phyloP scores from a whole-genome alignment of 2,888 invertebrate genomes.

The Heterodera filipjevi region DNA sequence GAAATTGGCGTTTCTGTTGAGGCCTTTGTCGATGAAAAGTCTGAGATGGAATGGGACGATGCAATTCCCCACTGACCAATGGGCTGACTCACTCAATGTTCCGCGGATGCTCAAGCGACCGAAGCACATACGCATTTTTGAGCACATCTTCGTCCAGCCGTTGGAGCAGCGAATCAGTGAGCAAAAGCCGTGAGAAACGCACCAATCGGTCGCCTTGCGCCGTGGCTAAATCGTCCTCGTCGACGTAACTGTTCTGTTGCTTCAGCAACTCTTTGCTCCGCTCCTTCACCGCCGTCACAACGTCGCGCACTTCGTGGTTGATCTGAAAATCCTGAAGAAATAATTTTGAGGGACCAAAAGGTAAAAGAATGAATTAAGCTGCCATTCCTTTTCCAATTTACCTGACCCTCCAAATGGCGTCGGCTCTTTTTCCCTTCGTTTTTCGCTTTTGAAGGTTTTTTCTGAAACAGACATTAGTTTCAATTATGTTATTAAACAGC shows the following conservation, averaged over 20 bases:
- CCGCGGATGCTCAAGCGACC: neutral
- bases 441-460: neutral
- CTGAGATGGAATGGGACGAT: neutral
- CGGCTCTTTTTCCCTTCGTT: neutral
- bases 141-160: slow-evolving; percentile 11
- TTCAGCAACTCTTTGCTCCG: neutral
- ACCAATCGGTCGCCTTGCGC: slow-evolving; percentile 3
- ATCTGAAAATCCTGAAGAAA: neutral
- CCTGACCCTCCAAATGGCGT: neutral
- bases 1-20: neutral
- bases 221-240: neutral
- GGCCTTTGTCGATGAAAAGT: neutral
- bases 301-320: neutral
- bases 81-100: neutral
- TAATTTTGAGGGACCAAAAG: neutral
- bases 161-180: slow-evolving; percentile 22
- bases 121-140: slow-evolving; percentile 5
- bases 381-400: neutral
- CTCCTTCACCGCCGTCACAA: neutral
- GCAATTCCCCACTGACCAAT: no score
- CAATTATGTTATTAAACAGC: neutral
- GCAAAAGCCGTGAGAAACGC: slow-evolving; percentile 18
- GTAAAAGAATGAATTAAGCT: no score
- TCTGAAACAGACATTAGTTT: neutral
- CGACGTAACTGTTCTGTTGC: neutral